phyloP scores from a whole-genome alignment of 1,140 invertebrate genomes.

The Caenorhabditis inopinata region DNA sequence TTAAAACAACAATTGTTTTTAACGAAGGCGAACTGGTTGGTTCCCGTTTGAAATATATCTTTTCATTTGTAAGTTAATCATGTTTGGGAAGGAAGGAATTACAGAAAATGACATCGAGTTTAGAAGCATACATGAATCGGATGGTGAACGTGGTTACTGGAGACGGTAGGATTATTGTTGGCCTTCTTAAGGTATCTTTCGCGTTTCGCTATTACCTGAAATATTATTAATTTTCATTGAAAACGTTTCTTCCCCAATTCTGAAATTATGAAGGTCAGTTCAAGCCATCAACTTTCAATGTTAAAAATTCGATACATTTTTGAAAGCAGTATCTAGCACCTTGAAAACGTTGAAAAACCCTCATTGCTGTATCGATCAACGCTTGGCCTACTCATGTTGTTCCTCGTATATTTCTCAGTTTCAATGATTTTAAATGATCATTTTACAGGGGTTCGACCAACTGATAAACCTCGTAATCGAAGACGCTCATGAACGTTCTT shows the following conservation, averaged over 20 bases:
- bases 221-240: too few species aligned
- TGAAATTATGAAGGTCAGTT: too few species aligned
- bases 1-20: background rate
- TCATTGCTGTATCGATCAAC: too few species aligned
- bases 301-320: too few species aligned
- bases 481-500: slow-evolving; percentile 94
- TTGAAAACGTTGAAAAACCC: too few species aligned
- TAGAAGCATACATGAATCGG: slow-evolving; percentile 53
- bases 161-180: slow-evolving; percentile 65
- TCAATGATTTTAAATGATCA: background rate
- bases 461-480: slow-evolving; percentile 95
- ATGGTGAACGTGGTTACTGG: slow-evolving; percentile 57
- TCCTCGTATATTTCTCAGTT: background rate
- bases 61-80: too few species aligned
- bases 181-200: slow-evolving; percentile 78
- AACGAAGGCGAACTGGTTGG: background rate
- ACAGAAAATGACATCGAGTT: slow-evolving; percentile 37
- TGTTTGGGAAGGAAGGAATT: too few species aligned
- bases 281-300: too few species aligned
- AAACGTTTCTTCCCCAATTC: too few species aligned
- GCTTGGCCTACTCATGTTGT: background rate
- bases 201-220: too few species aligned
- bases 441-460: slow-evolving; percentile 81
- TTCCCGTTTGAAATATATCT: background rate
- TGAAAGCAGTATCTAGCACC: too few species aligned